A percentile compares a stretch with the other conserved stretches of the same genome.
Conservation (phyloP, 1,140 invertebrate species). For the Neelides sp. region DNA sequence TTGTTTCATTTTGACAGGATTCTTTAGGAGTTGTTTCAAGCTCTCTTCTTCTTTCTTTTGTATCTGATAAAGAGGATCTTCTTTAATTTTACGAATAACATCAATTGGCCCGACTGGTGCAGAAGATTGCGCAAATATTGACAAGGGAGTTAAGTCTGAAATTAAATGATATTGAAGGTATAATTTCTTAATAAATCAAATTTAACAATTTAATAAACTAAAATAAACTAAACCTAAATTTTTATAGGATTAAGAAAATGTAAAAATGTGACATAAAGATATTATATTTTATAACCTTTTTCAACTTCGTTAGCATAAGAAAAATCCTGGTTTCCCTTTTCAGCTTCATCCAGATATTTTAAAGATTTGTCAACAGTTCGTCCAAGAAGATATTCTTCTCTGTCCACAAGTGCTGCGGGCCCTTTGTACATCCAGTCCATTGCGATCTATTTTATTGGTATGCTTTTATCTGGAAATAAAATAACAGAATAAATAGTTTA, state of each 20-base stretch:
- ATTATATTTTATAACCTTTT: constrained; percentile 19
- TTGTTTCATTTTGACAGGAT: constrained; percentile 30
- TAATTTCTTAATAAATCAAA: background rate
- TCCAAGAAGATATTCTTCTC: constrained; percentile 83
- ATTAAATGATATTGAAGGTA: constrained; percentile 9
- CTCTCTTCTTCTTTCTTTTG: constrained; percentile 31
- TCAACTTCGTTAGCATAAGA: constrained; percentile 28
- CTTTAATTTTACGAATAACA: constrained; percentile 30
- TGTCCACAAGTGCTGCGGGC: constrained; percentile 54
- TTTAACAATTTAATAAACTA: constrained; percentile 3
- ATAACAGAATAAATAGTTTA: no score
- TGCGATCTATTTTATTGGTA: no score
- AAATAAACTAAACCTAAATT: background rate
- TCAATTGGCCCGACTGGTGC: constrained; percentile 29
- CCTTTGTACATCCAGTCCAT: constrained; percentile 90
- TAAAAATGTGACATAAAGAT: background rate
- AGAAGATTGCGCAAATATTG: constrained; percentile 22
- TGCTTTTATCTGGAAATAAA: no score
- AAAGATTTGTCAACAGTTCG: constrained; percentile 72
- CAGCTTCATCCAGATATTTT: constrained; percentile 50
- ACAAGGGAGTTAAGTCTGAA: constrained; percentile 29
- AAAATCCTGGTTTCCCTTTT: constrained; percentile 39
- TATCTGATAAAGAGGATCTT: constrained; percentile 31
- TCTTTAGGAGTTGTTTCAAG: constrained; percentile 25
- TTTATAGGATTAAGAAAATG: background rate